These are phyloP conservation scores for Boulengeromyrus knoepffleri DNA, from an alignment of 2,113 vertebrate species.

Conservation along the genomic window DNA sequence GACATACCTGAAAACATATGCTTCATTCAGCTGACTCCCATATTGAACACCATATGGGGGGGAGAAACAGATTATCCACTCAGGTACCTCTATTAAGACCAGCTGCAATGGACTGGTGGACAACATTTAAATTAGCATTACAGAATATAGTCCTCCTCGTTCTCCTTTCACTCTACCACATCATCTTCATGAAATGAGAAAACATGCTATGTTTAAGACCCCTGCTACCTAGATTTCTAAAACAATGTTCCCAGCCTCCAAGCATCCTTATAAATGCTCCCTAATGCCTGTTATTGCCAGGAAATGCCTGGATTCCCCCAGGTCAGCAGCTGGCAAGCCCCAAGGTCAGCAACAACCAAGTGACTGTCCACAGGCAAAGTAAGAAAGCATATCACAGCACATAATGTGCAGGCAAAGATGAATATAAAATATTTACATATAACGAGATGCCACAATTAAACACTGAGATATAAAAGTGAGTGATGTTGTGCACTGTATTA, in stretches of 20 bases:
- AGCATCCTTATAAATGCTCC: background rate
- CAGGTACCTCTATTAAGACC: background rate
- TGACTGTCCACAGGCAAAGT: background rate
- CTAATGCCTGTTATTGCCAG: background rate
- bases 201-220: conserved; percentile 45
- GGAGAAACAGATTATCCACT: background rate
- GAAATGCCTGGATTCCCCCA: background rate
- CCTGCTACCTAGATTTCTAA: conserved; percentile 5
- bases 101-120: conserved; percentile 6
- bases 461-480: background rate
- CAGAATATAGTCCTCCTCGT: background rate
- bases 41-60: background rate
- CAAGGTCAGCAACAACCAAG: background rate
- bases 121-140: conserved; percentile 1
- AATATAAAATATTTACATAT: background rate
- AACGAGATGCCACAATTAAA: background rate
- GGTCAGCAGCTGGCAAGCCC: background rate
- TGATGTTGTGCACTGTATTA: background rate
- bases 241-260: background rate
- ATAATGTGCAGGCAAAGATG: background rate
- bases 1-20: background rate
- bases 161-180: conserved; percentile 34
- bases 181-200: conserved; percentile 18
- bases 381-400: background rate
- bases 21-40: background rate